These are phyloP conservation scores for Anhinga anhinga DNA, from an alignment of 2,113 vertebrate species.

Conservation along the genomic window DNA sequence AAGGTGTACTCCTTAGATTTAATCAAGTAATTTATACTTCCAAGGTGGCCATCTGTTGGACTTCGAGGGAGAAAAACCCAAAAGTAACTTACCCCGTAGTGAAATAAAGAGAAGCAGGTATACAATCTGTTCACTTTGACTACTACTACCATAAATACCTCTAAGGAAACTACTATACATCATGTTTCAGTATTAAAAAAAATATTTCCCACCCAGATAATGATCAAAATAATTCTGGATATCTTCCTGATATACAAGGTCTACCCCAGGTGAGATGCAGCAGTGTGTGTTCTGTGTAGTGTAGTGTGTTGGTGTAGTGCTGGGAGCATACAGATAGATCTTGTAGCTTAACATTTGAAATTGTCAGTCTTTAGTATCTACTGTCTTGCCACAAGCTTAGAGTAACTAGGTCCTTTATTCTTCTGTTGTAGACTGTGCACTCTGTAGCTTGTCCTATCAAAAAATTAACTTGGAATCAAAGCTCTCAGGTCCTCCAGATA, in stretches of 20 bases:
- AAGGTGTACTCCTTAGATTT: neutral
- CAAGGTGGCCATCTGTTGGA: neutral
- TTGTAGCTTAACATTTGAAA: neutral
- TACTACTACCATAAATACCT: constrained; percentile 2
- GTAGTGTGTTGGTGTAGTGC: no score
- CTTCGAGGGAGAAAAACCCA: constrained; percentile 27
- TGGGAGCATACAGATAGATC: neutral
- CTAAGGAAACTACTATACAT: neutral
- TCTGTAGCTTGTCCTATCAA: neutral
- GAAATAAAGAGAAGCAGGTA: constrained; percentile 37
- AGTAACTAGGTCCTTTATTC: neutral
- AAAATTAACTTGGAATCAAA: neutral
- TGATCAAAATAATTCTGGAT: neutral
- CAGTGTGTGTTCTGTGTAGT: neutral
- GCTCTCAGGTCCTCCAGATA: neutral
- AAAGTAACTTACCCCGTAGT: neutral
- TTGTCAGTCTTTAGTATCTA: neutral
- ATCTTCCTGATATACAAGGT: neutral
- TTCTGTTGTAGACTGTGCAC: neutral
- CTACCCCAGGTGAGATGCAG: neutral
- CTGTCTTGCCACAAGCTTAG: neutral
- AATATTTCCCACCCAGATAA: neutral
- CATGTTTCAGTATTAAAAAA: neutral
- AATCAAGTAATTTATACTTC: neutral
- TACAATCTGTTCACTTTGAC: neutral